Evolutionary conservation across 1,140 invertebrate genomes (phyloP), one percentile per base, ranked within the genome.

Genomic region (Hyposmocoma kahamanoa): DNA sequence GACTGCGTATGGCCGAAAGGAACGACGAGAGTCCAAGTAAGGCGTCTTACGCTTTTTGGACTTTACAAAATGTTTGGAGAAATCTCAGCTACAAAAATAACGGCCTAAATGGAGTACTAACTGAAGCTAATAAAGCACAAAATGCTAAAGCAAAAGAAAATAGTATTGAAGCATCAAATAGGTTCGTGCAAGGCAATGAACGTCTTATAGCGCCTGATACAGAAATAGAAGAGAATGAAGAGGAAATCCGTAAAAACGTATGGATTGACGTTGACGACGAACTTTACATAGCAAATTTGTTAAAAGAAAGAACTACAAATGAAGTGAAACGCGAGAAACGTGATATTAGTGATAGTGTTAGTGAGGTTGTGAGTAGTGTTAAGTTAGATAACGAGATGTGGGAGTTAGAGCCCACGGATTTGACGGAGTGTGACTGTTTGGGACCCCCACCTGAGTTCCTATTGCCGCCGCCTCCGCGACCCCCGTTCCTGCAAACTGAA

Each of bases 401-500:
- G 82, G 82, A 85, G 21, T 54, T 85, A 58, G 82, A 85, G 53
- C 73, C 81, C 65, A 75, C 81, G 55, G 82, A 83, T 53, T 52
- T 82, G 65, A 76, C 72, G 65, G 88, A 89, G 62, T 89, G 88
- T 76, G 88, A 89, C 57, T 89, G 88, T 65, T 82, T 88, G 42
- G 89, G 88, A 36, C 88, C 88, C 52, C 89, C 88, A 50, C 89
- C 89, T 47, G 87, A 89, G 72, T 90, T 90, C 60, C 72, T 89
- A 38, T 72, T 90, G 58, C 89, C 89, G 21, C 89, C 89, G 24
- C 89, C 89, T 0, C 89, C 89, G 1, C 55, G 88, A 57, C 89
- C 89, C 22, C 88, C 88, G 1, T 84, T 88, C 32, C 56, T 90
- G 18, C 88, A 88, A 50, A 75, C 84, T 3, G 86, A 87, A 3